A percentile compares a stretch with the other conserved stretches of the same genome.
Evolutionary conservation across 2,888 invertebrate genomes (phyloP).

Genomic region (Erebia palarica): DNA sequence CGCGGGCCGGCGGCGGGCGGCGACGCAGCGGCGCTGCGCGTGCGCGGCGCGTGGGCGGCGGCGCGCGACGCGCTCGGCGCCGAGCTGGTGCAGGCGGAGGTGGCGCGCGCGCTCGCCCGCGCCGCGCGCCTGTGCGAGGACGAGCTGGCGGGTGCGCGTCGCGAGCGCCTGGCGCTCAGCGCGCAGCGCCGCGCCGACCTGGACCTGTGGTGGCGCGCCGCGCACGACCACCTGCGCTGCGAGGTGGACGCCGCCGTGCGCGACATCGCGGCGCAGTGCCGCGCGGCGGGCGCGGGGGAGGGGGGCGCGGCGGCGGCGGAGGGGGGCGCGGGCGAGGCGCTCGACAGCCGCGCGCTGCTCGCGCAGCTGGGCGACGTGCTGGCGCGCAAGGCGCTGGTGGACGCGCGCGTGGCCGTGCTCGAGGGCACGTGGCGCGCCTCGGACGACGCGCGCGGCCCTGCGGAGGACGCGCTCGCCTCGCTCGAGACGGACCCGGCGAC

Average conservation of each 20-base stretch:
- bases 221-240: slow-evolving; percentile 86
- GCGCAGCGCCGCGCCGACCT: slow-evolving; percentile 86
- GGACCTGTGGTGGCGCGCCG: slow-evolving; percentile 89
- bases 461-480: slow-evolving; percentile 69
- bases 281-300: slow-evolving; percentile 82
- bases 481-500: slow-evolving; percentile 82
- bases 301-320: slow-evolving; percentile 57
- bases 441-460: slow-evolving; percentile 52
- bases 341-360: slow-evolving; percentile 60
- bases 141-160: slow-evolving; percentile 79
- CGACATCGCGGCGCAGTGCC: slow-evolving; percentile 86
- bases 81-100: slow-evolving; percentile 89
- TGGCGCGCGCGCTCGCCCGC: slow-evolving; percentile 87
- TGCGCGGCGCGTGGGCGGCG: slow-evolving; percentile 88
- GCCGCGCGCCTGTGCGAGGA: slow-evolving; percentile 87
- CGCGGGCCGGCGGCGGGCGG: slow-evolving; percentile 76
- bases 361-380: slow-evolving; percentile 87
- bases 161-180: slow-evolving; percentile 84
- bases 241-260: slow-evolving; percentile 88
- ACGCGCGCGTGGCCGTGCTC: slow-evolving; percentile 88
- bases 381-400: slow-evolving; percentile 88
- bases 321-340: slow-evolving; percentile 55
- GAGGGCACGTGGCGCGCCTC: slow-evolving; percentile 80
- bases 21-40: slow-evolving; percentile 84
- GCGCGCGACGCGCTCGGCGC: slow-evolving; percentile 89